Evolutionary conservation across 2,797 vertebrate genomes (phyloP), one percentile per base, ranked within the genome.

Genomic region (Eutrigla gurnardus): DNA sequence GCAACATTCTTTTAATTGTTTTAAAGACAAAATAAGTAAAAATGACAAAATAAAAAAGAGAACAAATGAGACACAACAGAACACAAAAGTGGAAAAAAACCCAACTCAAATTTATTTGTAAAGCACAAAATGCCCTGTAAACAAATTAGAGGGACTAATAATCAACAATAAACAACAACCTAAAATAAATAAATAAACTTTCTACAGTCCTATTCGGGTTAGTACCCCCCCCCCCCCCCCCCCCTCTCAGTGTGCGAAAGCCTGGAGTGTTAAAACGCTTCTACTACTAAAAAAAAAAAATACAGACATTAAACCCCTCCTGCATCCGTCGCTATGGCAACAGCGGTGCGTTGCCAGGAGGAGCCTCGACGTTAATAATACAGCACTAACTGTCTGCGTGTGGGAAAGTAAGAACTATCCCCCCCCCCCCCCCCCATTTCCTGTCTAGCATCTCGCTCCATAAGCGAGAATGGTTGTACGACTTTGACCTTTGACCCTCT

Each of bases 151-250:
- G 85, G 64, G 57, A 87, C 82, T 92, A 91, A 77, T 49, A 63
- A 25, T 25, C 1, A 25, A 83, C 37, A 76, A 78, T 52, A 76
- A 84, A 81, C 61, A 73, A 50, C 35, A 84, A 65, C 17, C 90
- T 93, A 94, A 59, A 93, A 94, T 92, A 95, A 95, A 95, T 94
- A 95, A 94, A 92, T 88, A 92, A 73, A 86, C 64, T 43, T 61
- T 90, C 89, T 93, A 93, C 59, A 78, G 52, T 75, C 4, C 85
- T 89, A 90, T 58, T 78, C 43, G 36, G 73, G 86, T 95, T 91
- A 94, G 88, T 90, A 62, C 25, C 25, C 25, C 25, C 25, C 25
- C 25, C 2, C 25, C 25, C 25, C 25, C 25, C 25, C 25, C 25
- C 25, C 25, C 25, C 25, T 25, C 25, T 25, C 25, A 25, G 25